Base-by-base conservation (phyloP, 2,888 invertebrate species). In the Augiades crinisus region DNA sequence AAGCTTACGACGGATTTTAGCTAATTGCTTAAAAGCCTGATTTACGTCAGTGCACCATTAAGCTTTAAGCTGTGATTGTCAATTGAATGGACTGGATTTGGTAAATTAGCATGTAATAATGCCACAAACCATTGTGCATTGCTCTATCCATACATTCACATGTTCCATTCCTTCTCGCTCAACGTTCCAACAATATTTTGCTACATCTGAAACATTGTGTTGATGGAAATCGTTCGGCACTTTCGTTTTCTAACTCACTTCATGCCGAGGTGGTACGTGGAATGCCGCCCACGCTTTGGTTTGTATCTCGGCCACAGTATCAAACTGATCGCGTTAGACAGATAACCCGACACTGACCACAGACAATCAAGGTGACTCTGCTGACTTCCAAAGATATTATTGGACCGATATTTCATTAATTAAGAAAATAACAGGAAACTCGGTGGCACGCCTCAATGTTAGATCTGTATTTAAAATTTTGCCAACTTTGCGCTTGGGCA, bases 291-390 rank as follows among this genome's bases (percentile, higher is more conserved):
- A 75, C 79, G 67, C 68, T 24, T 33, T 19, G 46, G 50, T 51
- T 57, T 12, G 13, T 38, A 57, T 61, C 62, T 53, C 57, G 60
- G 61, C 63, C 64, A 60, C 66, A 57, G 67, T 56, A 68, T 70
- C 67, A 59, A 70, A 69, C 62, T 61, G 60, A 72, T 76, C 66
- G 72, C 60, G 55, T 62, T 64, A 62, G 62, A 64, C 52, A 63
- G 61, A 64, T 53, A 57, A 64, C 53, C 59, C 56, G 60, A 62
- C 61, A 74, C 73, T 77, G 74, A 81, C 78, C 78, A 71, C 66
- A 62, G 68, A 64, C 71, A 65, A 54, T 64, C 59, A 63, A 65
- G 63, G 61, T 60, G 53, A 62, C 37, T 51, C 24, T n/a, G n/a
- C n/a, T n/a, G n/a, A n/a, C n/a, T n/a, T 30, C 21, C 34, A 27